A percentile compares a stretch with the other conserved stretches of the same genome.
Evolutionary conservation across 1,140 invertebrate genomes (phyloP).

Genomic region (Bombus terrestris): DNA sequence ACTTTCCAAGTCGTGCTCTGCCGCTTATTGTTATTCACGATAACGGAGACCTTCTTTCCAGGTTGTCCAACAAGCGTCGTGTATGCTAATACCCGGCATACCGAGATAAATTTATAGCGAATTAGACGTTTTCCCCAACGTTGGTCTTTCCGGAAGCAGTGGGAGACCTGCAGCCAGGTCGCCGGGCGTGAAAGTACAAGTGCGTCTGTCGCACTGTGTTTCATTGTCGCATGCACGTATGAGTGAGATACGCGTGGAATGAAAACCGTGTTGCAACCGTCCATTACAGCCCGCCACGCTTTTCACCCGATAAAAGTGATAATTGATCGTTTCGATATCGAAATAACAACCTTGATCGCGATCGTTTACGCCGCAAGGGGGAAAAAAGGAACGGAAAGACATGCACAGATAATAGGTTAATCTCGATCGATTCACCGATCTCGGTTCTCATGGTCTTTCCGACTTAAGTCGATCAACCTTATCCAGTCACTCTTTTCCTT

Average conservation of each 20-base stretch:
- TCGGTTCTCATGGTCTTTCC: neutral
- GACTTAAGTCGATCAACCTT: neutral
- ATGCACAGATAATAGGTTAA: conserved; percentile 1
- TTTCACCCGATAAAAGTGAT: conserved; percentile 24
- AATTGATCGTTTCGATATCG: conserved; percentile 39
- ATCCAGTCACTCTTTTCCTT: neutral
- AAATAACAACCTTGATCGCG: conserved; percentile 28
- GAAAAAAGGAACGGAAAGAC: neutral
- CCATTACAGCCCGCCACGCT: neutral
- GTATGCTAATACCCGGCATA: conserved; percentile 40
- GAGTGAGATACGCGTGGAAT: conserved; percentile 14
- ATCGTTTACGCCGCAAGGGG: neutral
- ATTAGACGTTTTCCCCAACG: conserved; percentile 18
- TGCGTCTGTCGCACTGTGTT: conserved; percentile 36
- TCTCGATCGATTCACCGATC: neutral
- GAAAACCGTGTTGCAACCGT: conserved; percentile 9
- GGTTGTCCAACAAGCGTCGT: conserved; percentile 25
- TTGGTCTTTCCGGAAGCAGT: conserved; percentile 23
- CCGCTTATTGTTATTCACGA: conserved; percentile 47
- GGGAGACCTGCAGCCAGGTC: neutral
- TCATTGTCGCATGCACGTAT: conserved; percentile 21
- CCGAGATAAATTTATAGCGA: conserved; percentile 35
- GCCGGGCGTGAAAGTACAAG: conserved; percentile 47
- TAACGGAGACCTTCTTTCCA: conserved; percentile 41
- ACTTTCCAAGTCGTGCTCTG: conserved; percentile 53